Evolutionary conservation across 2,888 invertebrate species (phyloP), one percentile per base, ranked within the genome.

Genomic region (Sinopyrophorus schimmeli): DNA sequence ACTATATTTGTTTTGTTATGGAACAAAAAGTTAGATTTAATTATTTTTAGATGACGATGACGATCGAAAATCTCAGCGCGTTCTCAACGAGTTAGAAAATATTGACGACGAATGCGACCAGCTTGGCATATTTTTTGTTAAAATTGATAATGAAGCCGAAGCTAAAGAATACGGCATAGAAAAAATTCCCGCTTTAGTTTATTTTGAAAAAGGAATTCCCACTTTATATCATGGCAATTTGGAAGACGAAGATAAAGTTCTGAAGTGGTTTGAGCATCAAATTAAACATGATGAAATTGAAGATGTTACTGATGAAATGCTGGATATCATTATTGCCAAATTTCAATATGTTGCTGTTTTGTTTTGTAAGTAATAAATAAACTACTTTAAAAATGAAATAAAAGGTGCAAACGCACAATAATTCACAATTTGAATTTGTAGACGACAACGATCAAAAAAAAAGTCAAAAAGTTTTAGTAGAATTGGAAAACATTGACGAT

Each of bases 221-320:
- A 84, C 84, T 52, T 76, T 86, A 37, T 87, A 86, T 65, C 86
- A 82, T 80, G 92, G 93, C 54, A 90, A 92, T 71, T 77, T 92
- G 59, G 90, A 90, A 74, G 91, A 92, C 62, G 92, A 92, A 72
- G 91, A 92, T 56, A 89, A 90, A 70, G 89, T 92, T 10, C 74
- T 93, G 1, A 84, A 82, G 61, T 93, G 93, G 93, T 79, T 93
- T 15, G 86, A 84, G 61, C 84, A 89, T 63, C 93, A 93, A 70
- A 80, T 84, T 27, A 89, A 88, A 62, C 86, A 82, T 61, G 93
- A 94, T 71, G 91, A 93, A 77, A 94, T 94, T 61, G 93, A 94
- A 76, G 93, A 94, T 67, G 87, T 94, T 44, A 94, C 92, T 10
- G 92, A 93, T 71, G 92, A 94, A 78, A 92, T 94, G 92, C 77